Conservation (phyloP, 2,113 vertebrate genomes). For the Turnix velox region DNA sequence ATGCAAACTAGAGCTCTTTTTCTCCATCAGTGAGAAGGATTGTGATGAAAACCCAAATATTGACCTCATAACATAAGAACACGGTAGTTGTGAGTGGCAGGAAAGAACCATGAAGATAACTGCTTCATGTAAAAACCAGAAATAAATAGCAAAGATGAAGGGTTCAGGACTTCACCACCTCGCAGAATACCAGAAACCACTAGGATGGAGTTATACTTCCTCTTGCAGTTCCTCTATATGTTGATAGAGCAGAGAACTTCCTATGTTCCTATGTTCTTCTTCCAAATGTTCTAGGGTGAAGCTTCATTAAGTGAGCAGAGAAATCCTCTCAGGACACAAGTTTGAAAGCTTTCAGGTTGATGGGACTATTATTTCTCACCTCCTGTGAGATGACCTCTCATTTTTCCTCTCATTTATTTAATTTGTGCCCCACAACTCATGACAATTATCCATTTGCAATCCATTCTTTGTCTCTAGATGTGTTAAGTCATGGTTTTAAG, state of each 20-base stretch:
- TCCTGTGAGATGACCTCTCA: neutral
- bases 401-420: neutral
- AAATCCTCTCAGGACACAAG: neutral
- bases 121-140: neutral
- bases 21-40: neutral
- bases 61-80: neutral
- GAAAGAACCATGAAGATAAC: neutral
- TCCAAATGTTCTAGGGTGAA: neutral
- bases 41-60: neutral
- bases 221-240: neutral
- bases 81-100: neutral
- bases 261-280: neutral
- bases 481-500: neutral
- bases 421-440: neutral
- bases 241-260: neutral
- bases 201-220: neutral
- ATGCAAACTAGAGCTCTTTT: neutral
- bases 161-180: neutral
- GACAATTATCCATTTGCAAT: neutral
- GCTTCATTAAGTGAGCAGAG: neutral
- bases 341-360: neutral
- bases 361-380: neutral
- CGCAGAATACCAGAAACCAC: neutral
- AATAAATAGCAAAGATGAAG: neutral
- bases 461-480: neutral